Conservation (phyloP, 2,113 vertebrate species). For the Peucedramus taeniatus region DNA sequence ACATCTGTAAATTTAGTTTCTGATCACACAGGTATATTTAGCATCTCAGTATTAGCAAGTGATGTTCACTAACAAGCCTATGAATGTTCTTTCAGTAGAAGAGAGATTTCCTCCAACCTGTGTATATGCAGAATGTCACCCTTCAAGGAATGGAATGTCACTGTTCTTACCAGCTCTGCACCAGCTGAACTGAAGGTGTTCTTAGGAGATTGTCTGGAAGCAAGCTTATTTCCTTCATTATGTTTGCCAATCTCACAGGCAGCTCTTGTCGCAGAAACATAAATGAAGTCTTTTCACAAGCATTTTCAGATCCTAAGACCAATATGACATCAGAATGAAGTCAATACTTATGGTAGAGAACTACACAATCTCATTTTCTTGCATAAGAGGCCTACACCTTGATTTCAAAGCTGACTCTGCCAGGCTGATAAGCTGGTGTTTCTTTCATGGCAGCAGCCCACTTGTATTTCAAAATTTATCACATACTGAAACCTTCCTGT, state of each 20-base stretch:
- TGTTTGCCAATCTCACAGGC: conserved; percentile 92
- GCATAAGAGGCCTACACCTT: not conserved
- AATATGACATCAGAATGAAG: not conserved
- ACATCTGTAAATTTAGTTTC: not conserved
- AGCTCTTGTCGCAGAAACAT: conserved; percentile 92
- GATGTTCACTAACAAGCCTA: not conserved
- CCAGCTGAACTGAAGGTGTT: conserved; percentile 90
- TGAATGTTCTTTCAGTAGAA: not conserved
- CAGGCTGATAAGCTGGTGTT: not conserved
- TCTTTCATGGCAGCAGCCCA: not conserved
- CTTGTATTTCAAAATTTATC: not conserved
- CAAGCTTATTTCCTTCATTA: conserved; percentile 97
- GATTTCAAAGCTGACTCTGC: not conserved
- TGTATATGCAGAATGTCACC: not conserved
- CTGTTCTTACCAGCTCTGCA: conserved; percentile 89
- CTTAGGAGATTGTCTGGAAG: conserved; percentile 91
- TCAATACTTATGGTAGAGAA: not conserved
- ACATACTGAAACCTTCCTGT: not conserved
- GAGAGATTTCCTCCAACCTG: not conserved
- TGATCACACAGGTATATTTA: not conserved
- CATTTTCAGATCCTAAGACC: conserved; percentile 87
- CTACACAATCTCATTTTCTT: not conserved
- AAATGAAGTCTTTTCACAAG: conserved; percentile 95
- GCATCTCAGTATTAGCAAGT: not conserved
- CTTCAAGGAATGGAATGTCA: not conserved